These are phyloP conservation scores for Coracopsis vasa DNA, from an alignment of 2,113 vertebrate genomes.

Conservation along the genomic window DNA sequence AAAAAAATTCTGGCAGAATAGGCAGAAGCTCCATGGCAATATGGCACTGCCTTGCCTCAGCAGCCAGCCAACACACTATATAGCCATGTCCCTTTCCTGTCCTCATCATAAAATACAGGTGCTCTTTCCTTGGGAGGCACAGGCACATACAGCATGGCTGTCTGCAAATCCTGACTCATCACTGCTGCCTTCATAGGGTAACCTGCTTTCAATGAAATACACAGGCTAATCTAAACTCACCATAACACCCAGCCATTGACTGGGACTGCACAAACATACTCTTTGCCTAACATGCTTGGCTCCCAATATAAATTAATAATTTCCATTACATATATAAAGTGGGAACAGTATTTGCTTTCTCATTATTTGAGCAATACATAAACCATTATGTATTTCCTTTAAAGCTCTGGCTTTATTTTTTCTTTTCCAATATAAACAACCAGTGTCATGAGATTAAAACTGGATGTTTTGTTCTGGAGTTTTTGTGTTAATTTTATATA, in stretches of 20 bases:
- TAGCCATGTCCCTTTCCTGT: background rate
- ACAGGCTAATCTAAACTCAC: background rate
- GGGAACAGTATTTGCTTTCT: background rate
- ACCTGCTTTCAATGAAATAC: background rate
- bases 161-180: background rate
- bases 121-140: background rate
- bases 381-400: background rate
- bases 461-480: background rate
- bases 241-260: accelerated
- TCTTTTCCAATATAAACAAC: background rate
- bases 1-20: background rate
- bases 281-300: background rate
- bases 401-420: background rate
- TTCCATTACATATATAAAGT: background rate
- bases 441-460: background rate
- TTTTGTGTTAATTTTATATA: background rate
- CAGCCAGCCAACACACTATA: background rate
- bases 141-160: accelerated
- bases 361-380: background rate
- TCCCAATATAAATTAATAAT: background rate
- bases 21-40: background rate
- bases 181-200: background rate
- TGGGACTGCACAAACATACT: background rate
- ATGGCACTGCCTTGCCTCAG: accelerated
- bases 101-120: accelerated